These are phyloP conservation scores for Halichoeres trimaculatus DNA, from an alignment of 2,113 vertebrate species.

Conservation along the genomic window DNA sequence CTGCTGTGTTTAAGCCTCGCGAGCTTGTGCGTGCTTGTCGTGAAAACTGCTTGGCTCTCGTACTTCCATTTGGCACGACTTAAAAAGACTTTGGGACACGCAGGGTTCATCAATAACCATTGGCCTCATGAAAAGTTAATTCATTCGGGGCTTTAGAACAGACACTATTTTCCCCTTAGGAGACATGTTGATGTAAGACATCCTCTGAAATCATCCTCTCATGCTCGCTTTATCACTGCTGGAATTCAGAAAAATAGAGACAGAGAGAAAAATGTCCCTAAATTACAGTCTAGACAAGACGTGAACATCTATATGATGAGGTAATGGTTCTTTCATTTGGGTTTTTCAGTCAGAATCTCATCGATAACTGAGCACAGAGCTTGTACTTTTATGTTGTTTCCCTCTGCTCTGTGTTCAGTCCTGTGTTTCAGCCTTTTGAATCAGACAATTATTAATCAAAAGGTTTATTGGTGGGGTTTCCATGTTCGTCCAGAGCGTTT, in stretches of 20 bases:
- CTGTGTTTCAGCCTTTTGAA: too few species aligned
- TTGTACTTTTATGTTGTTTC: too few species aligned
- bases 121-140: constrained; percentile 62
- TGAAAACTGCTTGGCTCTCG: constrained; percentile 29
- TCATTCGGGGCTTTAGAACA: constrained; percentile 51
- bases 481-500: too few species aligned
- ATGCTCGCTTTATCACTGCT: constrained; percentile 1
- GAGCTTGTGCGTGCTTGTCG: constrained; percentile 5
- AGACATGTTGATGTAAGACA: constrained; percentile 48
- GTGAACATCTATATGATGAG: too few species aligned
- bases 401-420: too few species aligned
- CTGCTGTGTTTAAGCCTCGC: not conserved
- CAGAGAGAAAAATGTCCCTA: not conserved
- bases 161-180: constrained; percentile 33
- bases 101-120: constrained; percentile 58
- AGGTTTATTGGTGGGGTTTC: too few species aligned
- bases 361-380: too few species aligned
- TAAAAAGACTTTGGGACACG: constrained; percentile 44
- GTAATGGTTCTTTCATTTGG: too few species aligned
- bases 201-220: constrained; percentile 41
- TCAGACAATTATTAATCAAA: too few species aligned
- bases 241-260: constrained; percentile 17
- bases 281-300: not conserved
- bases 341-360: too few species aligned
- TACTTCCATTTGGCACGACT: constrained; percentile 47